Evolutionary conservation across 2,888 invertebrate genomes (phyloP), one percentile per base, ranked within the genome.

Genomic region (Clistopyga incitator): DNA sequence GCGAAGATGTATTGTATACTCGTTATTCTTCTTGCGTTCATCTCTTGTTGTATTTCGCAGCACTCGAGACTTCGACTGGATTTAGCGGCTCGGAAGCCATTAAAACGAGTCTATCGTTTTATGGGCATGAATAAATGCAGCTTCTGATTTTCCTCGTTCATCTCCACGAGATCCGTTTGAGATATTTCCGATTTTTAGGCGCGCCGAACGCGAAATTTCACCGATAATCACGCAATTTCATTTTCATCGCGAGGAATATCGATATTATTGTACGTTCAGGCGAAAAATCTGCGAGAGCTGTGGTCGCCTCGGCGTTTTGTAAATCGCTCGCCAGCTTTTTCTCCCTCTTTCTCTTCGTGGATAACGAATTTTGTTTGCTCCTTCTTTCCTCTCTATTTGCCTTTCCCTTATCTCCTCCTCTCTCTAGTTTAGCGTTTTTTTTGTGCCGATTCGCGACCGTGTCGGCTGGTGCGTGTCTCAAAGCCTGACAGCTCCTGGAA

Each of bases 401-500:
- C 79, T 54, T 75, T 70, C 20, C 75, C n/a, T n/a, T n/a, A n/a
- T n/a, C n/a, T n/a, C n/a, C n/a, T n/a, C n/a, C n/a, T n/a, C n/a
- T 75, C 61, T 54, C 79, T 85, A 78, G 54, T 38, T 70, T 56
- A 59, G 25, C 59, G 47, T 75, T 42, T 45, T 42, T 45, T 59
- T 25, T 80, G 78, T 18, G 34, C 74, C 50, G 23, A 54, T 56
- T 78, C 18, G 38, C 83, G 72, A 78, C 68, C 84, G 84, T 85
- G 81, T 81, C 84, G 81, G 85, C 87, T 87, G 78, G 84, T 88
- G 86, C 88, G 87, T 88, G 86, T 88, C 87, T 86, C 86, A 74
- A 81, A 76, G 86, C 81, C 87, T 87, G 85, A 88, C 90, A 91
- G 92, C 92, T 91, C 92, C 91, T 92, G 92, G 92, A 92, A 92